Percentiles rank a stretch among this genome's conserved stretches.
Conservation (phyloP, 2,113 vertebrate genomes). For the Ceuthmochares aereus region DNA sequence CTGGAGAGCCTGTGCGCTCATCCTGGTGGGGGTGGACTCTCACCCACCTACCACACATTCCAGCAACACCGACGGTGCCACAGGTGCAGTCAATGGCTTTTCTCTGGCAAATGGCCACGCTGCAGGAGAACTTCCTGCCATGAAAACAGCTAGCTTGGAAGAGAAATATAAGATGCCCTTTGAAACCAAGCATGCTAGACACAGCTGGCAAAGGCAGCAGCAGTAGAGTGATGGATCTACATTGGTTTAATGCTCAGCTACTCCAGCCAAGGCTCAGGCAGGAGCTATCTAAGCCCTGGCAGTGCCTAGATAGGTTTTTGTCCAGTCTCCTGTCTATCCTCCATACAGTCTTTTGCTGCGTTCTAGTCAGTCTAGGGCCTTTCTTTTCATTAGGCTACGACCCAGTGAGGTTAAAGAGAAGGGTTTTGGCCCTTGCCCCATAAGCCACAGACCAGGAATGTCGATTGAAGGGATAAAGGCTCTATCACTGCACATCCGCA, state of each 20-base stretch:
- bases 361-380: background rate
- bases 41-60: background rate
- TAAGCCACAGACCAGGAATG: background rate
- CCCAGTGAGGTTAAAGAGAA: background rate
- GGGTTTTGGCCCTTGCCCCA: background rate
- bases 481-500: background rate
- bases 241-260: background rate
- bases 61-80: background rate
- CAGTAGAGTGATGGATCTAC: background rate
- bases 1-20: background rate
- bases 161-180: background rate
- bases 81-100: accelerated
- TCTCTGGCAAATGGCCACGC: background rate
- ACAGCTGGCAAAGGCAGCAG: background rate
- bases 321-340: background rate
- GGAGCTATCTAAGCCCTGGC: background rate
- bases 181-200: background rate
- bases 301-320: background rate
- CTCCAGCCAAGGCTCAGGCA: background rate
- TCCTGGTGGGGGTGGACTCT: background rate
- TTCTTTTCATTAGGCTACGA: background rate
- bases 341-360: background rate
- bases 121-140: background rate
- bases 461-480: background rate
- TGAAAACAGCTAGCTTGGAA: background rate